These are phyloP conservation scores for Parnassius orleans DNA, from an alignment of 2,888 invertebrate species.

Conservation along the genomic window DNA sequence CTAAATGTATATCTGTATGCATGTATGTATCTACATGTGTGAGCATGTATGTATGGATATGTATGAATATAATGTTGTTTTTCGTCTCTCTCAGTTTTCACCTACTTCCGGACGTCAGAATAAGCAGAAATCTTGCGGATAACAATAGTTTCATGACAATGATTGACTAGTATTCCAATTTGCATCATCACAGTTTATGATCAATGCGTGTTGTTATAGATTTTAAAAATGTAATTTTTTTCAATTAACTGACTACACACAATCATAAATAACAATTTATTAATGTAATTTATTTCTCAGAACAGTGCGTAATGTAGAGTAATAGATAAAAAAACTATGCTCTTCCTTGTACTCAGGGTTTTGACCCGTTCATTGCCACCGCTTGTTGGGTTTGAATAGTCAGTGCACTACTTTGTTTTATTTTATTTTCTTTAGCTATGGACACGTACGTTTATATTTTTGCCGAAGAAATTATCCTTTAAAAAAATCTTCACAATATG, in stretches of 20 bases:
- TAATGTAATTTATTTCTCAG: background rate
- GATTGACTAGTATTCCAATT: too few relatives aligned
- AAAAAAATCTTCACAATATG: too few relatives aligned
- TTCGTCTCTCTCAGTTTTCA: background rate
- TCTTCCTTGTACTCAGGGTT: slow-evolving; percentile 39
- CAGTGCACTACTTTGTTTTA: background rate
- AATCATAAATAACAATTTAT: background rate
- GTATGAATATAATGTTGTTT: background rate
- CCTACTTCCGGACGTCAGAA: background rate
- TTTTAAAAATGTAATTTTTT: background rate
- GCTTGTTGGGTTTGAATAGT: background rate
- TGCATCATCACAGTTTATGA: background rate
- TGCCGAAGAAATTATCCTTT: too few relatives aligned
- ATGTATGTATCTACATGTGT: background rate
- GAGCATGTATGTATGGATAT: background rate
- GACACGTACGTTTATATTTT: too few relatives aligned
- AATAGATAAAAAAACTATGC: slow-evolving; percentile 36
- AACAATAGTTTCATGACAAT: too few relatives aligned
- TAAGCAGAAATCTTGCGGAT: background rate
- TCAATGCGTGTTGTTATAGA: too few relatives aligned
- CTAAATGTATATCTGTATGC: background rate
- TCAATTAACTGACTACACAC: background rate
- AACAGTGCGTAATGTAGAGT: slow-evolving; percentile 32
- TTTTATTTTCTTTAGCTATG: background rate
- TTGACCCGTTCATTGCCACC: slow-evolving; percentile 37